Evolutionary conservation across 2,113 vertebrate species (phyloP), one percentile per base, ranked within the genome.

Genomic region (Podarcis muralis): DNA sequence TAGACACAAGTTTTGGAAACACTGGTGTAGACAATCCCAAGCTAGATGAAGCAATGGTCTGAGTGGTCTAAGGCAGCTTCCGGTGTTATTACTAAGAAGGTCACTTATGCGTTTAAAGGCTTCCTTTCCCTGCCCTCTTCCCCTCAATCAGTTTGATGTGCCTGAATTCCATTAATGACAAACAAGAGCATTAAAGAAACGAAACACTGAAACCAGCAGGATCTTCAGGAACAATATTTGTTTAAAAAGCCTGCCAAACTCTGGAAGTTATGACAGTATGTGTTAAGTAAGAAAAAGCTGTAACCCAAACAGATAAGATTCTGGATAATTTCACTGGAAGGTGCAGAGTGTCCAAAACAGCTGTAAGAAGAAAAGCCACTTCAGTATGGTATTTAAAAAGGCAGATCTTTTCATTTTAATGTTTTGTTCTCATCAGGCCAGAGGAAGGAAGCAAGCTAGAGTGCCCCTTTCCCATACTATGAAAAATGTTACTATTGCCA

Each of bases 301-400:
- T 96, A 95, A 96, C 89, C 94, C 94, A 96, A 96, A 96, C 95
- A 95, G 90, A 96, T 88, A 94, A 95, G 92, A 93, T 81, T 94
- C 95, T 96, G 92, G 90, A 93, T 94, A 96, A 91, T 68, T 92
- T 95, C 93, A 94, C 2, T 1, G 5, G 43, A n/a, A 68, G 43
- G 32, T 23, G 92, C 82, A 88, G 87, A 87, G 95, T 90, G 84
- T 87, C 43, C 86, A 69, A 92, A 94, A 93, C 74, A 75, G 20
- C 53, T 92, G 22, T 92, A 86, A 74, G 78, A 32, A 81, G 86
- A 93, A 95, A 94, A 91, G 81, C 91, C 2, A 65, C 82, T 85
- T 93, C 72, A 84, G 69, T 53, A 92, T 69, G 86, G 30, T 76
- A 74, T 92, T 82, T 71, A 65, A 88, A 79, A 88, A 20, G 77